These are phyloP conservation scores for Montipora efflorescens DNA, from an alignment of 64 coral and sea anemone genomes.

Conservation along the genomic window DNA sequence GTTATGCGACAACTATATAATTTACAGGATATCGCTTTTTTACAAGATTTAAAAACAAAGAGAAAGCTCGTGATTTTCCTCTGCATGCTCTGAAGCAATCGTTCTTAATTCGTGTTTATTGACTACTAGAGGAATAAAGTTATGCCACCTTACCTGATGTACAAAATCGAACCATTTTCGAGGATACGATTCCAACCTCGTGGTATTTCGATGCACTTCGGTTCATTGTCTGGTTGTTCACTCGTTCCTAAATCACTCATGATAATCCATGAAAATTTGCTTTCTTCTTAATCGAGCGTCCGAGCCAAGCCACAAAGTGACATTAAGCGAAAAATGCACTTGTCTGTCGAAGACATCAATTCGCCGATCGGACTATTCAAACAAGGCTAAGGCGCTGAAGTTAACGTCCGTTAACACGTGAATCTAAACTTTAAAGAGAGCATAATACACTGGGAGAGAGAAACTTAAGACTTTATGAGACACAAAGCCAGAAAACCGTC, in stretches of 20 bases:
- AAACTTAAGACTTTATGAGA: neutral
- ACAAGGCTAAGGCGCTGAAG: neutral
- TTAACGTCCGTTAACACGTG: neutral
- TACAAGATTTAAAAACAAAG: neutral
- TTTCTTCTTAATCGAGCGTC: slow-evolving; percentile 33
- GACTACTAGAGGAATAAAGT: neutral
- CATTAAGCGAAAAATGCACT: slow-evolving; percentile 62
- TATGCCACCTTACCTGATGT: slow-evolving; percentile 77
- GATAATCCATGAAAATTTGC: slow-evolving; percentile 78
- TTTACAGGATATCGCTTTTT: neutral
- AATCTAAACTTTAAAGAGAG: slow-evolving; percentile 10
- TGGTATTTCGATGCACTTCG: slow-evolving; percentile 87
- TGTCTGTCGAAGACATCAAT: slow-evolving; percentile 8
- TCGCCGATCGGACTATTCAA: slow-evolving; percentile 10
- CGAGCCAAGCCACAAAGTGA: slow-evolving; percentile 70
- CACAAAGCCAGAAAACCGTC: slow-evolving; percentile 16
- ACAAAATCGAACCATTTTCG: slow-evolving; percentile 91
- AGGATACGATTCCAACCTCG: slow-evolving; percentile 88
- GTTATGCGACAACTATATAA: neutral
- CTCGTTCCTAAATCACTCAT: slow-evolving; percentile 65
- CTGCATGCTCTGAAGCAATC: neutral
- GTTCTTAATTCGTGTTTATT: neutral
- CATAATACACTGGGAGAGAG: slow-evolving; percentile 39
- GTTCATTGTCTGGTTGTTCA: slow-evolving; percentile 54
- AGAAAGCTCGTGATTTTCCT: too few species aligned